Percentiles rank a stretch among this genome's conserved stretches.
Conservation (phyloP, 2,888 invertebrate species). For the Thecophora atra region DNA sequence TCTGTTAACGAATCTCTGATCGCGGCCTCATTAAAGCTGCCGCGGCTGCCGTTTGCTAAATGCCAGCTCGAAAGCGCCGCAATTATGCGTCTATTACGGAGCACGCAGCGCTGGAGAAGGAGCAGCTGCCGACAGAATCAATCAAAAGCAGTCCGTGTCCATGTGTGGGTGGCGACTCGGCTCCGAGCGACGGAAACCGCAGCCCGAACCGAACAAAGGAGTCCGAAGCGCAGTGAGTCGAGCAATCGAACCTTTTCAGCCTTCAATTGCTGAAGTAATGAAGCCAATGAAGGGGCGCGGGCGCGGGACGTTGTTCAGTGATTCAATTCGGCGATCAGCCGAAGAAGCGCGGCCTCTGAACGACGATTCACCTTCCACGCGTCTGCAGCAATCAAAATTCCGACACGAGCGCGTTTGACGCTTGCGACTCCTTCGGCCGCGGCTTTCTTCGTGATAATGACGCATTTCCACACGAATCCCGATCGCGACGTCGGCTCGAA, state of each 20-base stretch:
- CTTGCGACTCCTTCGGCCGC: not conserved
- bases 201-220: not conserved
- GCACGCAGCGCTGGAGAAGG: conserved; percentile 13
- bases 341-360: not conserved
- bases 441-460: not conserved
- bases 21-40: too few species aligned
- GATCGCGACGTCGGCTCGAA: not conserved
- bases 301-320: not conserved
- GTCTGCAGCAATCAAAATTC: not conserved
- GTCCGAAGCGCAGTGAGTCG: not conserved
- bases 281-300: not conserved
- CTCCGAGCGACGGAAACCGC: not conserved
- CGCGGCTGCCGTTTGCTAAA: conserved; percentile 24
- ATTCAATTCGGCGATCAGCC: not conserved
- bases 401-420: not conserved
- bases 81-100: conserved; percentile 29
- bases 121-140: conserved; percentile 30
- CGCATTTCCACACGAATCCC: not conserved
- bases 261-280: not conserved
- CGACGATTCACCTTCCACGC: too few species aligned
- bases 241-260: not conserved
- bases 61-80: conserved; percentile 11
- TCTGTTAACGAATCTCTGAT: too few species aligned
- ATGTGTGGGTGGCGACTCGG: not conserved
- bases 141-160: not conserved